A percentile compares a stretch with the other conserved stretches of the same genome.
These are phyloP conservation scores for Platerodrilus igneus DNA, from an alignment of 2,888 invertebrate genomes.

Conservation along the genomic window DNA sequence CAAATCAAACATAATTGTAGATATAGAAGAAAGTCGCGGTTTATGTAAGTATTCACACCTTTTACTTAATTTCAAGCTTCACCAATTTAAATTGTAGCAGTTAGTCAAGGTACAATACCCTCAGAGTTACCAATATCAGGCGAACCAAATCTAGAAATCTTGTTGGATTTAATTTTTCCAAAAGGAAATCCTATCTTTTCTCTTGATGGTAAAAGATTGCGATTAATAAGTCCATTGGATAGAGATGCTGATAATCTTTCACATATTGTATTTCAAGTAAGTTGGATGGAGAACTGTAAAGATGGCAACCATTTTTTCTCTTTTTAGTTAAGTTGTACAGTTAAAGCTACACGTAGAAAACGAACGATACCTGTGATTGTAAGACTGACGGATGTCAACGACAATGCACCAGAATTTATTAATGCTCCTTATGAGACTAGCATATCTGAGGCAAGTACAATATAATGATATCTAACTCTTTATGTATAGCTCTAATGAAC, in stretches of 20 bases:
- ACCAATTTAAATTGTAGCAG: constrained; percentile 55
- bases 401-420: constrained; percentile 81
- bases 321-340: constrained; percentile 75
- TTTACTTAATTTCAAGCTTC: not conserved
- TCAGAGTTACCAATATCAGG: constrained; percentile 78
- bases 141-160: constrained; percentile 72
- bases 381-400: constrained; percentile 85
- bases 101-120: constrained; percentile 78
- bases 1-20: constrained; percentile 83
- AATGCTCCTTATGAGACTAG: constrained; percentile 79
- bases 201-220: constrained; percentile 76
- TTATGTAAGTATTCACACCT: constrained; percentile 63
- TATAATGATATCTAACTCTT: too few species aligned
- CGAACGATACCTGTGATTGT: constrained; percentile 85
- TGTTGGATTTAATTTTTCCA: constrained; percentile 73
- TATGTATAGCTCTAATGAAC: too few species aligned
- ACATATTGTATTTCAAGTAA: constrained; percentile 84
- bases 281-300: constrained; percentile 18
- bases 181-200: constrained; percentile 74
- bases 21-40: constrained; percentile 84
- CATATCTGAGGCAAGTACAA: constrained; percentile 79
- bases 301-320: constrained; percentile 13
- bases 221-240: constrained; percentile 75
- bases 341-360: constrained; percentile 73
- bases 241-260: constrained; percentile 81